A percentile compares a stretch with the other conserved stretches of the same genome.
These are phyloP conservation scores for Hetaerina americana DNA, from an alignment of 1,140 invertebrate species.

Conservation along the genomic window DNA sequence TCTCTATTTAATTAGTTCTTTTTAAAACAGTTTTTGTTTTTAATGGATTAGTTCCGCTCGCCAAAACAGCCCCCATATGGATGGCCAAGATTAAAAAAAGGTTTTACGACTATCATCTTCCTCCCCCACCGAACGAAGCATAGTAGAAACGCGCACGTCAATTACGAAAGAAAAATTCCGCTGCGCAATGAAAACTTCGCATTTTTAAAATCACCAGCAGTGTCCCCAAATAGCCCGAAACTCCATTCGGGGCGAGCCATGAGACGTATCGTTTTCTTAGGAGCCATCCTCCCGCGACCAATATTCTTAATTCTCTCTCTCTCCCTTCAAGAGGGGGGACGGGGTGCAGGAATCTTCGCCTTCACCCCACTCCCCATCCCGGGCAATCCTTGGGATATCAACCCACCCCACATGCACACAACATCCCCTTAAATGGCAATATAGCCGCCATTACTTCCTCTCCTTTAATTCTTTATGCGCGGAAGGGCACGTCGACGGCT, in stretches of 20 bases:
- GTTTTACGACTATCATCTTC: background rate
- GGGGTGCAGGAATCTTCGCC: background rate
- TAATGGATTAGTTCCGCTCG: no score
- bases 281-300: background rate
- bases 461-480: slow-evolving; percentile 2
- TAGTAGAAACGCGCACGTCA: no score
- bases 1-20: no score
- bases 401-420: background rate
- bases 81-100: background rate
- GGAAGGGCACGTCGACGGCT: background rate
- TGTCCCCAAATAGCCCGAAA: background rate
- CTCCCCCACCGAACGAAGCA: no score
- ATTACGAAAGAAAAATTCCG: background rate
- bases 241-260: background rate
- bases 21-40: no score
- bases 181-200: background rate
- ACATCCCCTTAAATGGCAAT: background rate
- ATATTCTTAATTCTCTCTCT: background rate
- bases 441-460: background rate
- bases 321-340: background rate
- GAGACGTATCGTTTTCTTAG: background rate
- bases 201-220: background rate
- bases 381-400: background rate
- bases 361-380: background rate
- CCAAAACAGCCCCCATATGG: background rate